A percentile compares a stretch with the other conserved stretches of the same genome.
These are phyloP conservation scores for Eupithecia insigniata DNA, from an alignment of 2,888 invertebrate species.

Conservation along the genomic window DNA sequence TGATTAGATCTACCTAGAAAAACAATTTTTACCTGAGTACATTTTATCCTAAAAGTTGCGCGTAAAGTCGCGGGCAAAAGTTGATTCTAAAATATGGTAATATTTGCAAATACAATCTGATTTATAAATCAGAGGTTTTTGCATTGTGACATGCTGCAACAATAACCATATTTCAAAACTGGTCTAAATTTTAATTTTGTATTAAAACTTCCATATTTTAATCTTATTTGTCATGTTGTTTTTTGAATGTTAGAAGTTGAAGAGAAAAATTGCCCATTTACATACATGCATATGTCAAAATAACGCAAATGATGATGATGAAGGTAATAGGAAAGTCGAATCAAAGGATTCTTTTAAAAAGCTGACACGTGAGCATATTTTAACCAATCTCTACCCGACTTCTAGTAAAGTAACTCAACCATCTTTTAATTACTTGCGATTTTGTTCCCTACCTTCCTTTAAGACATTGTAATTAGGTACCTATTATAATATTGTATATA, in stretches of 20 bases:
- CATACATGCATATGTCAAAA: too few species aligned
- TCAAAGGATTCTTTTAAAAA: too few species aligned
- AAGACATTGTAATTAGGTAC: too few species aligned
- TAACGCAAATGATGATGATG: neutral
- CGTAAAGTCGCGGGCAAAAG: too few species aligned
- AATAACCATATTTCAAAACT: constrained; percentile 1
- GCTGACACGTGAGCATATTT: too few species aligned
- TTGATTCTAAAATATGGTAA: neutral
- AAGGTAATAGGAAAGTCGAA: too few species aligned
- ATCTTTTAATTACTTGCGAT: too few species aligned
- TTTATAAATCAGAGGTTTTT: neutral
- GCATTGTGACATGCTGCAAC: neutral
- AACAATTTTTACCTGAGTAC: neutral
- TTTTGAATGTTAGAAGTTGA: neutral
- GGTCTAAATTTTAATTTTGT: neutral
- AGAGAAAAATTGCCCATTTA: too few species aligned
- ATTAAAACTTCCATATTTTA: neutral
- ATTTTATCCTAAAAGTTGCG: neutral
- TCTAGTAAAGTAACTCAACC: too few species aligned
- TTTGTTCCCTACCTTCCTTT: too few species aligned
- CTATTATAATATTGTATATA: too few species aligned
- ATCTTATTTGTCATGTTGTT: neutral
- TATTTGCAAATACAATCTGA: neutral
- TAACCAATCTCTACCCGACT: too few species aligned
- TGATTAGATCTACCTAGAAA: neutral